Evolutionary conservation across 2,888 invertebrate species (phyloP).

Genomic region (Abrostola tripartita): DNA sequence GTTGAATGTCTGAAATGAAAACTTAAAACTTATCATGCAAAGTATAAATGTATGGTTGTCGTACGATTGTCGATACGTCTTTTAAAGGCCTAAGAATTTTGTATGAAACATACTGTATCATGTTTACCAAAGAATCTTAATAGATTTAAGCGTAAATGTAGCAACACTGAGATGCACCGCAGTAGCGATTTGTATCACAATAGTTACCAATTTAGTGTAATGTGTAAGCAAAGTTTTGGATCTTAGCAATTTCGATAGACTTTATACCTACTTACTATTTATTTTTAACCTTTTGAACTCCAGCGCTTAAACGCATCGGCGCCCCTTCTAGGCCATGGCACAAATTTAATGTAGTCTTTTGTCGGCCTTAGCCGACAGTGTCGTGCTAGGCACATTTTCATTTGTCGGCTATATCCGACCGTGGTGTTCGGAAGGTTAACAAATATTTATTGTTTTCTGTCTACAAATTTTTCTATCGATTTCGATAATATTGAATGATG

Average conservation of each 20-base stretch:
- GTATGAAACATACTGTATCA: slow-evolving; percentile 44
- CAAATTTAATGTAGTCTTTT: too few relatives aligned
- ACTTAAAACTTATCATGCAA: not conserved
- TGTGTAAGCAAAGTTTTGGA: not conserved
- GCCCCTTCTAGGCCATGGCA: too few relatives aligned
- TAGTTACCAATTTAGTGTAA: slow-evolving; percentile 35
- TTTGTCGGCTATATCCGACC: too few relatives aligned
- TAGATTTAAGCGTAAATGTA: slow-evolving; percentile 48
- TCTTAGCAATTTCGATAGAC: slow-evolving; percentile 17
- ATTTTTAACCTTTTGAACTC: too few relatives aligned
- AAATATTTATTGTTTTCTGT: too few relatives aligned
- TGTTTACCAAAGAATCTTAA: slow-evolving; percentile 61
- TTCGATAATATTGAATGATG: not conserved
- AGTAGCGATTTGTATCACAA: slow-evolving; percentile 28
- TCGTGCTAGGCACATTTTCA: too few relatives aligned
- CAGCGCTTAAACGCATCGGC: too few relatives aligned
- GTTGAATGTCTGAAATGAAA: not conserved
- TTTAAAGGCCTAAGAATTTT: slow-evolving; percentile 44
- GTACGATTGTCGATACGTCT: not conserved
- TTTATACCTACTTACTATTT: not conserved
- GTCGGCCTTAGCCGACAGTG: too few relatives aligned
- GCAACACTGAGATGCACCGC: slow-evolving; percentile 16
- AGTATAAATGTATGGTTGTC: not conserved
- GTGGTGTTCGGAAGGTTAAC: too few relatives aligned
- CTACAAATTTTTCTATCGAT: not conserved